Percentiles rank a stretch among this genome's conserved stretches.
These are phyloP conservation scores for Parazoanthus atlanticus DNA, from an alignment of 92 coral and sea anemone genomes.

Conservation along the genomic window DNA sequence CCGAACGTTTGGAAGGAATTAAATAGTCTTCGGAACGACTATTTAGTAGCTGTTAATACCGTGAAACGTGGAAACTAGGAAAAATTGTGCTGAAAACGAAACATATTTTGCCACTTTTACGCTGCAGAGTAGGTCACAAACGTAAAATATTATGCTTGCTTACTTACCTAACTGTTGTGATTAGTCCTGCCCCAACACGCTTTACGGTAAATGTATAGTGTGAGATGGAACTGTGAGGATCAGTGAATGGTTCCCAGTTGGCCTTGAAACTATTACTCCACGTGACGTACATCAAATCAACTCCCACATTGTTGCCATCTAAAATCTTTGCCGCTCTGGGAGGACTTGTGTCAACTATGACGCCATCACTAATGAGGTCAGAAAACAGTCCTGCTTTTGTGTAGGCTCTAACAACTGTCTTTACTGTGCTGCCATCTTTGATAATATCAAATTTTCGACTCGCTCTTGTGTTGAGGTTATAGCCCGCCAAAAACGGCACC, in stretches of 20 bases:
- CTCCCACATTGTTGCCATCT: conserved; percentile 65
- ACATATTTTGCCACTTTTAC: too few relatives aligned
- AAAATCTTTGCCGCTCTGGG: conserved; percentile 64
- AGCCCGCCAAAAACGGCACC: too few relatives aligned
- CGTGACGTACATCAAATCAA: conserved; percentile 67
- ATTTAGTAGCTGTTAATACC: too few relatives aligned
- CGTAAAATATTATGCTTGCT: too few relatives aligned
- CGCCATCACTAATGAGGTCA: conserved; percentile 84
- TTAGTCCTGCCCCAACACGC: conserved; percentile 52
- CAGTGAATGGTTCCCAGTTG: conserved; percentile 81
- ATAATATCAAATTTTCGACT: conserved; percentile 53
- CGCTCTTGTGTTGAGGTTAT: conserved; percentile 64
- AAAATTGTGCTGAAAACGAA: too few relatives aligned
- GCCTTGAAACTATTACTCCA: conserved; percentile 81
- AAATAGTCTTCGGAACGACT: too few relatives aligned
- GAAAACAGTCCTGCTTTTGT: conserved; percentile 88
- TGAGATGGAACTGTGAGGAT: conserved; percentile 73
- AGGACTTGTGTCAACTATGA: conserved; percentile 73
- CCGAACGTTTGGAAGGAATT: too few relatives aligned
- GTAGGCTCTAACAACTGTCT: conserved; percentile 66
- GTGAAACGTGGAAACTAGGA: too few relatives aligned
- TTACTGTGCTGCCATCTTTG: conserved; percentile 3
- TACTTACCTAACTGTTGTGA: conserved; percentile 49
- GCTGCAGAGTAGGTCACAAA: too few relatives aligned
- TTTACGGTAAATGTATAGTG: conserved; percentile 70